Base-by-base conservation (phyloP, 1,140 invertebrate species). In the Bursaphelenchus mucronatus region DNA sequence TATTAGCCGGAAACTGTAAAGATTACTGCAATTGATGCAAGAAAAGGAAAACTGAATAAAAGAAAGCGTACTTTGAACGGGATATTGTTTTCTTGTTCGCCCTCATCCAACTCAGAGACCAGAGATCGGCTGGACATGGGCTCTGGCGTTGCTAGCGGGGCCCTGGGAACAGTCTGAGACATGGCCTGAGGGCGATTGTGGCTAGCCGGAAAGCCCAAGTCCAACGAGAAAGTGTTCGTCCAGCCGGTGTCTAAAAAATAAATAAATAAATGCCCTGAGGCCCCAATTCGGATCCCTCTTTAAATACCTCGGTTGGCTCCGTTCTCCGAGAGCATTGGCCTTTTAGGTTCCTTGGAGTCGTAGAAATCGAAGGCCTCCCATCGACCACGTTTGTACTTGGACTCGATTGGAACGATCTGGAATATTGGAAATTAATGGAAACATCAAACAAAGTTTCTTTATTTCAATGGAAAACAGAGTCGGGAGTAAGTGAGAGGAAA, bases 321-420 rank as follows among this genome's bases (percentile, higher is more conserved):
- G 57, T 55, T 43, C 11, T 11, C 13, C 44, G 19, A 59, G 21
- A 40, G 11, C 13, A 55, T 39, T n/a, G n/a, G 54, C 17, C 17
- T 1, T 44, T 55, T 55, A 15, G 54, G 19, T 30, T 55, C 54
- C 49, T 15, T 19, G 15, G 49, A 19, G 15, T 50, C 15, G 49
- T 55, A 55, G 54, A 55, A 55, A 55, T 55, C 54, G 19, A 15
- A 55, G 19, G 54, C 54, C 13, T 15, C 39, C 54, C 54, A 55
- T n/a, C 54, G 54, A 55, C 54, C 54, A 15, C 54, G 54, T 43
- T 55, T 55, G 54, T 55, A 55, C n/a, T 30, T n/a, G n/a, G 19
- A 15, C 30, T 55, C 54, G n/a, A 55, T 39, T 13, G 54, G 54
- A n/a, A 55, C 54, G 19, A 55, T 55, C 54, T 55, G 54, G 39